phyloP scores from a whole-genome alignment of 37 sponge, comb jelly and placozoan species.

The Amphimedon queenslandica region DNA sequence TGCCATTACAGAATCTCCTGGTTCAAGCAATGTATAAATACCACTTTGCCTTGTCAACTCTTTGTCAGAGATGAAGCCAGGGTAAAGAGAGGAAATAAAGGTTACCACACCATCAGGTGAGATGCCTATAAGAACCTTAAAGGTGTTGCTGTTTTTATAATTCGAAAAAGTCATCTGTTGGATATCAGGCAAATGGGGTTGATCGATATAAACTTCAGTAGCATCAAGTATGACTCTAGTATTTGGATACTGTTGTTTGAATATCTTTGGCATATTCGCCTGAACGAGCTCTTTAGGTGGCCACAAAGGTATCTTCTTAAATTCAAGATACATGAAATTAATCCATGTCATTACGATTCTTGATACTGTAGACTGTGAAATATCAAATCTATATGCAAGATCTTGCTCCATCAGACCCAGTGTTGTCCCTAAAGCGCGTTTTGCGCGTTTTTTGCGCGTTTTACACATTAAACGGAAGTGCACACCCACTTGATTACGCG shows the following conservation, averaged over 20 bases:
- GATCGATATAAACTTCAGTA: conserved; percentile 36
- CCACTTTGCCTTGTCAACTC: conserved; percentile 31
- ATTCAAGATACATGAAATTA: conserved; percentile 4
- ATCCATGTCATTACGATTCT: conserved; percentile 36
- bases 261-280: conserved; percentile 24
- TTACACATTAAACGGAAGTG: no score
- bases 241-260: conserved; percentile 28
- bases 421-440: no score
- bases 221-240: conserved; percentile 39
- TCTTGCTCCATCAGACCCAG: conserved; percentile 29
- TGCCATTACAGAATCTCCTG: conserved; percentile 60
- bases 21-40: conserved; percentile 26
- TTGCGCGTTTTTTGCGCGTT: no score
- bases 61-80: conserved; percentile 49
- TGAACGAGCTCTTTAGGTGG: conserved; percentile 23
- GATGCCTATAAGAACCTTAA: conserved; percentile 49
- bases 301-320: conserved; percentile 31
- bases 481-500: no score
- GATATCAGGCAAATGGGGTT: conserved; percentile 18
- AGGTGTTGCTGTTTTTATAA: conserved; percentile 46
- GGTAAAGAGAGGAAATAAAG: conserved; percentile 37
- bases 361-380: conserved; percentile 27
- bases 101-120: no score
- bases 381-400: conserved; percentile 32
- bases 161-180: conserved; percentile 43